phyloP scores from a whole-genome alignment of 2,888 invertebrate species.

The Amorpha juglandis region DNA sequence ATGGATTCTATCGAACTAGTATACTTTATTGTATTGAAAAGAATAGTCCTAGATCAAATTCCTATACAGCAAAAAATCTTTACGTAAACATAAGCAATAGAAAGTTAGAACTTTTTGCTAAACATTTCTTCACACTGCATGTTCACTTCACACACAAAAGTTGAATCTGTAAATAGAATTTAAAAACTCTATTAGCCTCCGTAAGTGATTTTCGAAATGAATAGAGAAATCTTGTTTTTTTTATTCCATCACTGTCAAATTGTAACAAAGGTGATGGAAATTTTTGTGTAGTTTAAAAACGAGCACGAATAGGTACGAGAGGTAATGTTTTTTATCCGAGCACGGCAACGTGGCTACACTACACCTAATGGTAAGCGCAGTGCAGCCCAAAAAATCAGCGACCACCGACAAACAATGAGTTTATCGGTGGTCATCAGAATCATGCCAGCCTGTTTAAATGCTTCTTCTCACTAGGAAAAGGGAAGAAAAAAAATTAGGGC shows the following conservation, averaged over 20 bases:
- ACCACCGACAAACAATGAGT: too few relatives aligned
- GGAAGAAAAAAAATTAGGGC: too few relatives aligned
- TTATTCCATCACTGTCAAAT: neutral
- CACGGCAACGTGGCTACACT: too few relatives aligned
- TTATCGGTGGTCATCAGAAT: too few relatives aligned
- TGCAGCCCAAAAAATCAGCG: too few relatives aligned
- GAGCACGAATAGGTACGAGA: neutral
- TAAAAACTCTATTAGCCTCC: neutral
- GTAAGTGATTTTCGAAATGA: neutral
- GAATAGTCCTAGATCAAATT: neutral
- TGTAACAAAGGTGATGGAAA: neutral
- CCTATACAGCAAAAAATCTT: neutral
- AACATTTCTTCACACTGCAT: neutral
- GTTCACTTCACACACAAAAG: too few relatives aligned
- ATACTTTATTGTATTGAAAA: neutral
- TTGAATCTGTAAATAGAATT: neutral
- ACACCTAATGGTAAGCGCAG: too few relatives aligned
- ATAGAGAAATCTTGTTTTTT: slow-evolving; percentile 1
- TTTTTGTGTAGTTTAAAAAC: neutral
- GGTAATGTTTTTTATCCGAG: too few relatives aligned
- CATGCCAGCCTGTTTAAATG: too few relatives aligned
- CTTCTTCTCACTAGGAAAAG: too few relatives aligned
- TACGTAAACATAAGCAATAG: slow-evolving; percentile 3
- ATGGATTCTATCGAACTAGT: too few relatives aligned
- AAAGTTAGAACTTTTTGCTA: slow-evolving; percentile 4